Evolutionary conservation across 2,113 vertebrate species (phyloP).

Genomic region (Syrrhaptes paradoxus): DNA sequence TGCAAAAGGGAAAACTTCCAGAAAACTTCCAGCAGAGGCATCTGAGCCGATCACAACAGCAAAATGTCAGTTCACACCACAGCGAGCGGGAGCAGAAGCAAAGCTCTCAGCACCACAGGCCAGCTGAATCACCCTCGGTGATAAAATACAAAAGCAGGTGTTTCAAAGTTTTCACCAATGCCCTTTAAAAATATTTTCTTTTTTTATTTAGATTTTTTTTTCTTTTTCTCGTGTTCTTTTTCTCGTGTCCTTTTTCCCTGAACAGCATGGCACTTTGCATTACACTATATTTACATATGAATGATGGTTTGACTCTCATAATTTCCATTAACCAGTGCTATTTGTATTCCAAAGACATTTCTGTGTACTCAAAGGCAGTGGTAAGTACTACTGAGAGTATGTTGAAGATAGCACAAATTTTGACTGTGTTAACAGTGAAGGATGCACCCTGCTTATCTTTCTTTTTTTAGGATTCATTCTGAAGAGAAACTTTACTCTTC

Average conservation of each 20-base stretch:
- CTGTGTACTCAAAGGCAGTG: neutral
- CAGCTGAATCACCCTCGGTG: neutral
- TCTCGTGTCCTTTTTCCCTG: neutral
- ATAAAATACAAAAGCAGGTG: neutral
- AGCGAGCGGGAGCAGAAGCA: neutral
- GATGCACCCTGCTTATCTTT: neutral
- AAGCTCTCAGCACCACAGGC: neutral
- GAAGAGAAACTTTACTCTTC: neutral
- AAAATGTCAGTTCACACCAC: neutral
- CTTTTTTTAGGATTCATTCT: neutral
- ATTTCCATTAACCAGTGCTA: neutral
- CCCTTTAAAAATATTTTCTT: neutral
- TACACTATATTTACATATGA: neutral
- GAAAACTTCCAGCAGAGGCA: neutral
- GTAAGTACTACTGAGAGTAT: neutral
- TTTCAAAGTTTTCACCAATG: neutral
- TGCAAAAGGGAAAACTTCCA: neutral
- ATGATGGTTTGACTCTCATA: neutral
- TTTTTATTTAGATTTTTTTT: neutral
- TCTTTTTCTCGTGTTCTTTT: no score
- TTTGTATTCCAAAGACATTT: neutral
- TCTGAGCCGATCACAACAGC: neutral
- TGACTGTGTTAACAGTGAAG: neutral
- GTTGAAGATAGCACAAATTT: neutral
- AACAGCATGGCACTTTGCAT: neutral